Base-by-base conservation (phyloP, 2,113 vertebrate genomes). In the Phoxinus phoxinus region DNA sequence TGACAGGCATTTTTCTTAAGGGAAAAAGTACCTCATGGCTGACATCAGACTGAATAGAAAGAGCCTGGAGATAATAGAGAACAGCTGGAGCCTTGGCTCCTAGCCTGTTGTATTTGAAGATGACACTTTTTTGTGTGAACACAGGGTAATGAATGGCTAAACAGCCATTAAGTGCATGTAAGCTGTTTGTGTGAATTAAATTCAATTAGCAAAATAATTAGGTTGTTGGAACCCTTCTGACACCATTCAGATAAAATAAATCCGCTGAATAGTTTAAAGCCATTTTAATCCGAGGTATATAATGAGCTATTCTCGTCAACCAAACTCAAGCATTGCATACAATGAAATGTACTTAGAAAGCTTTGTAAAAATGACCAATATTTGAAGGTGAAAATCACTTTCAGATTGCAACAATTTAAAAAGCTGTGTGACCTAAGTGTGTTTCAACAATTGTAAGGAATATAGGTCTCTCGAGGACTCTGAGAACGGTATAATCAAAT, bases 1-100 rank as follows among this genome's bases (percentile, higher is more conserved):
- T 88, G 89, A 87, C 88, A 86, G 37, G 91, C 93, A 92, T 94
- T 94, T 87, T 85, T 89, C 73, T 63, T 71, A 80, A 92, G 94
- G 93, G 95, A 96, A 92, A 94, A 92, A 90, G 69, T 94, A 91
- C 86, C 90, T 95, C 89, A 94, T 93, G 90, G 92, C 92, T 95
- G 91, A 87, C 91, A 93, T 92, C 91, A 95, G 91, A 92, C 91
- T 94, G 93, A 92, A 91, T 91, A 90, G 84, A 93, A 88, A 91
- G 91, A 89, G 87, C 81, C 91, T 74, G 89, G 89, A 35, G 87
- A 80, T 96, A 96, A 96, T 95, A 75, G 84, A 90, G 93, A 95
- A 93, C 96, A 93, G 90, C 91, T 93, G 92, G 86, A 48, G 71
- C 6, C 37, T 79, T 87, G 76, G 88, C 89, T 81, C 86, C 48